These are phyloP conservation scores for Glandiceps talaboti DNA, from an alignment of 53 echinoderm and acorn worm genomes.

Conservation along the genomic window DNA sequence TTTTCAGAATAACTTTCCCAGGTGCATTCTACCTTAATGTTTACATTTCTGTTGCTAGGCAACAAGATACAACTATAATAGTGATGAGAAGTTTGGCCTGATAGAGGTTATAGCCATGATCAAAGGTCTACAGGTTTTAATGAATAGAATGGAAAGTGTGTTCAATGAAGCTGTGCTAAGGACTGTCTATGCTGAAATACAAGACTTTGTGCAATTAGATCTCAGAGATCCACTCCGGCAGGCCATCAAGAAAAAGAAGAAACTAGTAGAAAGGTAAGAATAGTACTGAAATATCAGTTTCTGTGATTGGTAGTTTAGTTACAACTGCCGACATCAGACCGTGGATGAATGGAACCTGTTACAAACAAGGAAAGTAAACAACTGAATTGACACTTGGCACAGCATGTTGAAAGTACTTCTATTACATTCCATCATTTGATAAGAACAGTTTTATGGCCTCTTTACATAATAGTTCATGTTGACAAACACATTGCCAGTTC, in stretches of 20 bases:
- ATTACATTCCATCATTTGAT: too few species aligned
- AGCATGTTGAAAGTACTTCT: not conserved
- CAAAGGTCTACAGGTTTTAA: constrained; percentile 94
- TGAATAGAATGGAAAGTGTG: constrained; percentile 97
- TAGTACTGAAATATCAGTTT: too few species aligned
- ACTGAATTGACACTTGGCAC: not conserved
- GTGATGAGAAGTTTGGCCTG: constrained; percentile 95
- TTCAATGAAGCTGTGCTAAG: constrained; percentile 86
- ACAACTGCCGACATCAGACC: too few species aligned
- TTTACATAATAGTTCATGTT: too few species aligned
- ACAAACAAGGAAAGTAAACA: too few species aligned
- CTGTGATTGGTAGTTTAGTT: too few species aligned
- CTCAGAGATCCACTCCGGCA: constrained; percentile 70
- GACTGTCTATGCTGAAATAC: constrained; percentile 88
- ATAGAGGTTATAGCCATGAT: constrained; percentile 98
- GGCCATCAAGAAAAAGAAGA: constrained; percentile 96
- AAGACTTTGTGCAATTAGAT: constrained; percentile 79
- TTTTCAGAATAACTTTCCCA: too few species aligned
- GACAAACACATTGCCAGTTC: too few species aligned
- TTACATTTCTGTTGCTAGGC: constrained; percentile 32
- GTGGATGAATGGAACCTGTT: too few species aligned
- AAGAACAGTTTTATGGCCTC: too few species aligned
- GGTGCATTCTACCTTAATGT: too few species aligned
- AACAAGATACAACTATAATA: constrained; percentile 94
- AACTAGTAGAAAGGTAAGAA: constrained; percentile 61